Evolutionary conservation across 2,113 vertebrate genomes (phyloP).

Genomic region (Pygoscelis antarcticus): DNA sequence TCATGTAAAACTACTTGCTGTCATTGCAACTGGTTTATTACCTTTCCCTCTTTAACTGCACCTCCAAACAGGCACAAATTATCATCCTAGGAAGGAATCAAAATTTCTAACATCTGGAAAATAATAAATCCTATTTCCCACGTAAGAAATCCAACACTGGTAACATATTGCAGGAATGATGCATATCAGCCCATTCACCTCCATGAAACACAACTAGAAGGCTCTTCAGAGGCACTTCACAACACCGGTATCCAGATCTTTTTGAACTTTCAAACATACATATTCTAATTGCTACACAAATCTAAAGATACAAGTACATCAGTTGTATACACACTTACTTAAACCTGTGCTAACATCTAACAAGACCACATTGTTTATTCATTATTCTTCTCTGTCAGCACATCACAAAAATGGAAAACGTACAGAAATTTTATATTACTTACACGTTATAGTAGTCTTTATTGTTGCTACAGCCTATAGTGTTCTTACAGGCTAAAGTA

Average conservation of each 20-base stretch:
- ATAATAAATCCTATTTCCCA: background rate
- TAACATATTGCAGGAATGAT: background rate
- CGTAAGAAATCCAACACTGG: background rate
- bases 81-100: background rate
- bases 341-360: background rate
- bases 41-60: background rate
- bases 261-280: background rate
- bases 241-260: background rate
- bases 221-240: background rate
- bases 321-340: background rate
- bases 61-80: background rate
- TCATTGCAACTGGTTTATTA: background rate
- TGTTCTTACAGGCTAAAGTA: background rate
- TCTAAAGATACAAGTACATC: background rate
- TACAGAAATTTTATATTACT: background rate
- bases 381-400: background rate
- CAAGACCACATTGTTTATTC: background rate
- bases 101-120: background rate
- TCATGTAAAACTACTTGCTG: background rate
- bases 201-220: background rate
- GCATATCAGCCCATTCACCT: background rate
- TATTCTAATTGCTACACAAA: background rate
- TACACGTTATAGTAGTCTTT: background rate
- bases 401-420: background rate
- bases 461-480: background rate